Percentiles rank a stretch among this genome's conserved stretches.
Conservation (phyloP, 1,140 invertebrate genomes). For the Temnothorax longispinosus region DNA sequence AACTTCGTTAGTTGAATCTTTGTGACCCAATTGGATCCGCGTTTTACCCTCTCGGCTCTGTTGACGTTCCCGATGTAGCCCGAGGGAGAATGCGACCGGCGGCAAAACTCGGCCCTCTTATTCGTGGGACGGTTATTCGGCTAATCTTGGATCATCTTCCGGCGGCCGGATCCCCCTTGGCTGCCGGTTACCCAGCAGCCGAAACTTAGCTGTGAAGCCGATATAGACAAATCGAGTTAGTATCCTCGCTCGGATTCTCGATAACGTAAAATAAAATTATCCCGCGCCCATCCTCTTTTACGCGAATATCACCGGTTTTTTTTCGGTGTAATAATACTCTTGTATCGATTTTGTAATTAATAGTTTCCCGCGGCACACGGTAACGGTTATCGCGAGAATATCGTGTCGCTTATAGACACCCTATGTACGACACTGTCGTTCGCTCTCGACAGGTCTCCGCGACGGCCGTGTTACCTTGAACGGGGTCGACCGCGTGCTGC, state of each 20-base stretch:
- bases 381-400: not conserved
- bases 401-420: not conserved
- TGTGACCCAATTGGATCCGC: constrained; percentile 59
- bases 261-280: not conserved
- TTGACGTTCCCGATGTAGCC: constrained; percentile 62
- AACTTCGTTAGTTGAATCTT: constrained; percentile 41
- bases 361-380: too few relatives aligned
- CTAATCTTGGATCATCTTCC: constrained; percentile 71
- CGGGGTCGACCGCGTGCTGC: constrained; percentile 18
- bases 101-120: constrained; percentile 27
- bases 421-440: not conserved
- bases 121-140: constrained; percentile 17
- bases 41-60: constrained; percentile 56
- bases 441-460: not conserved
- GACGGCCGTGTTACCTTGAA: constrained; percentile 46
- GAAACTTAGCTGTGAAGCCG: not conserved
- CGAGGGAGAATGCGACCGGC: constrained; percentile 53
- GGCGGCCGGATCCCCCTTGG: constrained; percentile 53
- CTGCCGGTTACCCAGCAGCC: constrained; percentile 13
- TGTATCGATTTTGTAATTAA: constrained; percentile 9
- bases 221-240: constrained; percentile 17
- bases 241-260: not conserved
- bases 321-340: not conserved
- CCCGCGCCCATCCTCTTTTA: not conserved
- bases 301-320: not conserved